Percentiles rank a stretch among this genome's conserved stretches.
Conservation (phyloP, 2,888 invertebrate species). For the Disparrhopalites patrizii region DNA sequence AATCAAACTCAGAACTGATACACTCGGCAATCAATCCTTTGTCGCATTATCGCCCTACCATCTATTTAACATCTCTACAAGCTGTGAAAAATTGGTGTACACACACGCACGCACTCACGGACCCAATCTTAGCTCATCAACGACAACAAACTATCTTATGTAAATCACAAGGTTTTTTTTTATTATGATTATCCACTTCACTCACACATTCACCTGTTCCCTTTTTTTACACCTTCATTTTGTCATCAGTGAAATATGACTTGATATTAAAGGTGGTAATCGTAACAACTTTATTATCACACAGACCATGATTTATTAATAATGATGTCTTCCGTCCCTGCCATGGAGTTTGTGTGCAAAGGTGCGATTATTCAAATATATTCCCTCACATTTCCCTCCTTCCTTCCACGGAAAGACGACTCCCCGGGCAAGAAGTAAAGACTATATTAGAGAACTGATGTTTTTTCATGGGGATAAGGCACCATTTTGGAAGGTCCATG, state of each 20-base stretch:
- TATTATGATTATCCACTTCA: neutral
- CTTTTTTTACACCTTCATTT: neutral
- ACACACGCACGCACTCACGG: constrained; percentile 12
- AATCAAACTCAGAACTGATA: constrained; percentile 37
- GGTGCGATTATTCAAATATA: no score
- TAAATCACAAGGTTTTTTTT: neutral
- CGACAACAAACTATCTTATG: constrained; percentile 7
- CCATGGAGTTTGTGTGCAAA: no score
- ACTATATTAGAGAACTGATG: neutral
- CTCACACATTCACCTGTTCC: constrained; percentile 1
- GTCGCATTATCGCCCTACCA: constrained; percentile 34
- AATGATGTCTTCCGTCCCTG: no score
- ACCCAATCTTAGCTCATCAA: no score
- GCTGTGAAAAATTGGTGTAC: constrained; percentile 33
- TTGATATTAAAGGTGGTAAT: no score
- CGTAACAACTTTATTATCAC: no score
- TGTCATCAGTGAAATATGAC: neutral
- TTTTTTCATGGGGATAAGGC: neutral
- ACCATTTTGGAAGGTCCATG: neutral
- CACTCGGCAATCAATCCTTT: constrained; percentile 35
- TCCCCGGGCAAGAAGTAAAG: neutral
- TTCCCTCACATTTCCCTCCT: no score
- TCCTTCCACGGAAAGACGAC: no score
- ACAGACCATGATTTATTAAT: no score
- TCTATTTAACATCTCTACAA: constrained; percentile 34